phyloP scores from a whole-genome alignment of 2,113 vertebrate species.

The Daboia siamensis region DNA sequence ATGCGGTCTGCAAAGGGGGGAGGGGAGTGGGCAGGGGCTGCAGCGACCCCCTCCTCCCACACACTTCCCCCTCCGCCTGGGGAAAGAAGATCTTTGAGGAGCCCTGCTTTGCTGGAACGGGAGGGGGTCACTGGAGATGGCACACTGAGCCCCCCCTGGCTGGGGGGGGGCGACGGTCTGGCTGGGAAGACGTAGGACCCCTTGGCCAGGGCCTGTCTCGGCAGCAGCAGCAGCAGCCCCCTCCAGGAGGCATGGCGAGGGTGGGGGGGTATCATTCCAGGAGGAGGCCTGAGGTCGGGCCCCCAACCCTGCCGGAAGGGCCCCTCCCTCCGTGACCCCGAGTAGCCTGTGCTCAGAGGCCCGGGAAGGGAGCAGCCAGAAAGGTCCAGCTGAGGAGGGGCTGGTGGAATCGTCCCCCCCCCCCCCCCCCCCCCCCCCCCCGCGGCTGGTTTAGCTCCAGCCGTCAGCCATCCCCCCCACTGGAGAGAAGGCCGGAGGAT shows the following conservation, averaged over 20 bases:
- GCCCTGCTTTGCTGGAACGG: not conserved
- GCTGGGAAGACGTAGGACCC: not conserved
- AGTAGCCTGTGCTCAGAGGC: not conserved
- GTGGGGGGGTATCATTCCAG: conserved; percentile 8
- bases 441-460: conserved; percentile 22
- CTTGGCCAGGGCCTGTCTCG: not conserved
- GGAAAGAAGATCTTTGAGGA: not conserved
- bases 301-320: not conserved
- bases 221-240: not conserved
- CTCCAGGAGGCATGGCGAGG: conserved; percentile 4
- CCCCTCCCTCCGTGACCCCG: not conserved
- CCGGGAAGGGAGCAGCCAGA: conserved; percentile 9
- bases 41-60: rapidly evolving
- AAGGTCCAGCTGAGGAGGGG: not conserved
- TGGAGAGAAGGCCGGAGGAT: conserved; percentile 9
- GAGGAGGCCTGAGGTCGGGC: not conserved
- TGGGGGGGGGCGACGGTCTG: not conserved
- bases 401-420: conserved; percentile 13
- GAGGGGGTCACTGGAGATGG: not conserved
- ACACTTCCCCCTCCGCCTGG: not conserved
- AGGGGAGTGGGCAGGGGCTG: not conserved
- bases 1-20: not conserved
- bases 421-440: conserved; percentile 35
- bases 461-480: conserved; percentile 21
- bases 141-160: not conserved